Percentiles rank a stretch among this genome's conserved stretches.
phyloP scores from a whole-genome alignment of 2,888 invertebrate species.

The Heliconius erato region DNA sequence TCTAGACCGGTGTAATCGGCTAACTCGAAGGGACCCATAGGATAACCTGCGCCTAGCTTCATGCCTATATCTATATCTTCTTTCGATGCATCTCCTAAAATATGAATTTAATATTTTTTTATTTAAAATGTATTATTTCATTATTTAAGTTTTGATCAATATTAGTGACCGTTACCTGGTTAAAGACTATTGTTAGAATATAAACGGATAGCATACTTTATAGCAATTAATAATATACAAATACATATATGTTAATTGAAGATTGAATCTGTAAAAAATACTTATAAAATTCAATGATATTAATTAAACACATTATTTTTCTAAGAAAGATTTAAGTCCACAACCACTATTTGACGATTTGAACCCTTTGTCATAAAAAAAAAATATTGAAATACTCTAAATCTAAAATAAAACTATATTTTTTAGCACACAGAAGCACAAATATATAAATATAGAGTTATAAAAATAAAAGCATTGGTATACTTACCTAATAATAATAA shows the following conservation, averaged over 20 bases:
- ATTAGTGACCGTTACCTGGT: neutral
- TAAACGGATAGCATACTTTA: neutral
- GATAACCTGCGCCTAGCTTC: constrained; percentile 96
- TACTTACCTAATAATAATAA: too few relatives aligned
- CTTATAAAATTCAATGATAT: neutral
- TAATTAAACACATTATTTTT: too few relatives aligned
- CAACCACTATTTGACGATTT: neutral
- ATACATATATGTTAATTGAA: neutral
- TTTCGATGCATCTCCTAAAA: constrained; percentile 88
- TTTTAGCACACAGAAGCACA: too few relatives aligned
- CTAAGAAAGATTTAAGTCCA: neutral
- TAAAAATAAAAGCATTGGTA: too few relatives aligned
- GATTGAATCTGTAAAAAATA: neutral
- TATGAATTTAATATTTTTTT: neutral
- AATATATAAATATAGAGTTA: too few relatives aligned
- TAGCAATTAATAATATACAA: neutral
- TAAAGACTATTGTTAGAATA: neutral
- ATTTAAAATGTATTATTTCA: neutral
- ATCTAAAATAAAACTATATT: too few relatives aligned
- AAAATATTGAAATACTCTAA: too few relatives aligned
- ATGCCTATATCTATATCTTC: constrained; percentile 95
- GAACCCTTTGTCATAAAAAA: too few relatives aligned
- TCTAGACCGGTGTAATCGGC: constrained; percentile 95
- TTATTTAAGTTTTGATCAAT: neutral
- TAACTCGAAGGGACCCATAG: constrained; percentile 96